These are phyloP conservation scores for Pomatostomus ruficeps DNA, from an alignment of 2,113 vertebrate genomes.

Conservation along the genomic window DNA sequence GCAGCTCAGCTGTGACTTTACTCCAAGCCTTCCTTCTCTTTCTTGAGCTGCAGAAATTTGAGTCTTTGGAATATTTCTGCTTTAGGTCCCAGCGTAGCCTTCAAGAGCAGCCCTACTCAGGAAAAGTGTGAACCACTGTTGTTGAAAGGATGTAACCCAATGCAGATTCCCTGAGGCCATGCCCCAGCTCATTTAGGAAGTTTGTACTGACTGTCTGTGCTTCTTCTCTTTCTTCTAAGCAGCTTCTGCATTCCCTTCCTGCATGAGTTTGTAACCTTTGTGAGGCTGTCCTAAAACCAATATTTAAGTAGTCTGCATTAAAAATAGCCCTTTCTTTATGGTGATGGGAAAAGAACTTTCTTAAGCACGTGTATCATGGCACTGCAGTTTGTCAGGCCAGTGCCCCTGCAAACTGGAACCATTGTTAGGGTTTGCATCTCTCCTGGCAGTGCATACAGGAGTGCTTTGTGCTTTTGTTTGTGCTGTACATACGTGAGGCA, in stretches of 20 bases:
- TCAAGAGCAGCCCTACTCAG: not conserved
- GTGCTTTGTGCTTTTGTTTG: not conserved
- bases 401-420: not conserved
- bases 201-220: not conserved
- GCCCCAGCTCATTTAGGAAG: not conserved
- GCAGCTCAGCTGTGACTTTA: not conserved
- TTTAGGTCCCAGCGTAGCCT: not conserved
- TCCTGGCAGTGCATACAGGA: not conserved
- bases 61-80: not conserved
- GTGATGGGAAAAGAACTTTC: not conserved
- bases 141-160: not conserved
- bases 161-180: not conserved
- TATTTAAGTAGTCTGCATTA: not conserved
- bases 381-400: not conserved
- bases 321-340: not conserved
- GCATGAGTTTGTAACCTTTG: not conserved
- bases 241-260: not conserved
- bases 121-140: not conserved
- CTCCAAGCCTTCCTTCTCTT: not conserved
- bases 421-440: not conserved
- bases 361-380: fast-evolving
- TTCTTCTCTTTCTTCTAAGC: not conserved
- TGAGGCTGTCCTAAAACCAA: not conserved
- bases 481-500: fast-evolving
- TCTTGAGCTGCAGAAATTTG: not conserved